Evolutionary conservation across 37 sponge, comb jelly and placozoan genomes (phyloP).

Genomic region (Crambe crambe): DNA sequence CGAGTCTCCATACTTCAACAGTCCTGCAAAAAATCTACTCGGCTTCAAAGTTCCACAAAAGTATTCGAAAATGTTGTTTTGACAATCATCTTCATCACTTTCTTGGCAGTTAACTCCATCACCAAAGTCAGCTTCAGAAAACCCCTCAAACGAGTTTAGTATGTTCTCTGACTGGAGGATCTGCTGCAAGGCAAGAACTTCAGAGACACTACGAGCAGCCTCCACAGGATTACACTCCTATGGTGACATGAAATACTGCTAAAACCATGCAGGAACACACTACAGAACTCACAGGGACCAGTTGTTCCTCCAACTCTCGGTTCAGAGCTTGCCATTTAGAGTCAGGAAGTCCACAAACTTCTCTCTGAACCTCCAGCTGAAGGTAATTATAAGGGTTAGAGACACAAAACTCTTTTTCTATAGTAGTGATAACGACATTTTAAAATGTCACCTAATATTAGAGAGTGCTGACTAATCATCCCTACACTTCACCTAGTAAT

Average conservation of each 20-base stretch:
- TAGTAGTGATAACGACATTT: neutral
- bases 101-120: neutral
- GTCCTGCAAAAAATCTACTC: too few species aligned
- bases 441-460: too few species aligned
- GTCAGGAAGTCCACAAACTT: neutral
- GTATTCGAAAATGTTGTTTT: neutral
- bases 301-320: neutral
- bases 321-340: neutral
- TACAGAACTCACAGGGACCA: neutral
- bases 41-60: neutral
- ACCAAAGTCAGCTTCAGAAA: neutral
- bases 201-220: neutral
- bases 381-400: neutral
- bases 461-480: too few species aligned
- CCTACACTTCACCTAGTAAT: neutral
- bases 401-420: too few species aligned
- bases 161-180: neutral
- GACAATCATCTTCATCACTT: neutral
- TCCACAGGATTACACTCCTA: neutral
- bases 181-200: neutral
- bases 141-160: neutral
- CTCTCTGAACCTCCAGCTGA: slow-evolving; percentile 2
- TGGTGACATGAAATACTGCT: neutral
- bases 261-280: neutral
- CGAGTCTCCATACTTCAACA: too few species aligned